Conservation (phyloP, 2,113 vertebrate genomes). For the Tachuris rubrigastra region DNA sequence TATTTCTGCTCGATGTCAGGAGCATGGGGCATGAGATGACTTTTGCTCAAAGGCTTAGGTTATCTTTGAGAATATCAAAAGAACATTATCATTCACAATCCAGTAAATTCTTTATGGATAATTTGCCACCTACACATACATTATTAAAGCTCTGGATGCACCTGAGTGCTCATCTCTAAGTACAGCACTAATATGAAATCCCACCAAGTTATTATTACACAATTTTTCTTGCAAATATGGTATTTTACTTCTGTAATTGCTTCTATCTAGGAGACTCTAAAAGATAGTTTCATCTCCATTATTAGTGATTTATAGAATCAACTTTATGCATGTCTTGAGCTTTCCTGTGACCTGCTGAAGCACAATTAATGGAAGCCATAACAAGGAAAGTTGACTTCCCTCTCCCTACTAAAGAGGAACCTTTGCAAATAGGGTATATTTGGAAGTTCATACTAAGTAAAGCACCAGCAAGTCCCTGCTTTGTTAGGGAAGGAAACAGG, state of each 20-base stretch:
- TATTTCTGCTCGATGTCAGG: background rate
- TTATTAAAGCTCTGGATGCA: slow-evolving; percentile 23
- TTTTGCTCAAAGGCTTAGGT: background rate
- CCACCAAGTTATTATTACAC: background rate
- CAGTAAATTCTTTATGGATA: background rate
- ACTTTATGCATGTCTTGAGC: background rate
- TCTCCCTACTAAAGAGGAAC: background rate
- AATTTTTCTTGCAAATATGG: background rate
- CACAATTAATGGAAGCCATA: slow-evolving; percentile 49
- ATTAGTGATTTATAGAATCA: background rate
- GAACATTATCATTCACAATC: background rate
- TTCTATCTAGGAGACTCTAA: background rate
- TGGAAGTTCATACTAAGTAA: background rate
- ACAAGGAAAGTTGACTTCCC: slow-evolving; percentile 4
- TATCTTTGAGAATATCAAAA: background rate
- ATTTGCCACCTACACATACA: slow-evolving; percentile 29
- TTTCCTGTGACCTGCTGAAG: slow-evolving; percentile 9
- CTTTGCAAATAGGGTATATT: background rate
- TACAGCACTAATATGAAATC: slow-evolving; percentile 14
- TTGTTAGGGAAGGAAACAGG: slow-evolving; percentile 3
- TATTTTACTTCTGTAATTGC: slow-evolving; percentile 21
- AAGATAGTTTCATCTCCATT: slow-evolving; percentile 9
- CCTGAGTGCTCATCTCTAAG: background rate
- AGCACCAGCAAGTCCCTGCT: background rate
- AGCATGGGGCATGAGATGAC: background rate